phyloP scores from a whole-genome alignment of 2,113 vertebrate species.

The Gobiocypris rarus region DNA sequence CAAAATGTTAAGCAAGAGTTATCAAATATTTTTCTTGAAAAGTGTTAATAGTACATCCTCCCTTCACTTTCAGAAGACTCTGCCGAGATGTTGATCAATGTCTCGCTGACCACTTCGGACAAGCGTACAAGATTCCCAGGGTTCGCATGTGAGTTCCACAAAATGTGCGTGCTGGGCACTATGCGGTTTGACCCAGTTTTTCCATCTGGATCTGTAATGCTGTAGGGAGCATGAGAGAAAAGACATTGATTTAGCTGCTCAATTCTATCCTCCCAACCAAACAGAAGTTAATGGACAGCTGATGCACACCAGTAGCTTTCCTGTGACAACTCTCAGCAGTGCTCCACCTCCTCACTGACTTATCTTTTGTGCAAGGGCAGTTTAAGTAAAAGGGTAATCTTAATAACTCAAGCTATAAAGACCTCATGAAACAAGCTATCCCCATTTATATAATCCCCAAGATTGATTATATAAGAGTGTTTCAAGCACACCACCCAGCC shows the following conservation, averaged over 20 bases:
- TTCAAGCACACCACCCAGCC: neutral
- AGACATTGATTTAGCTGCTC: constrained; percentile 42
- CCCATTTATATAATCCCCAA: constrained; percentile 38
- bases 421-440: constrained; percentile 21
- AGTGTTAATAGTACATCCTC: neutral
- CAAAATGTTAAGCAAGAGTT: too few species aligned
- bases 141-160: neutral
- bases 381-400: constrained; percentile 18
- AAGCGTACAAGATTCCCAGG: neutral
- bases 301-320: neutral
- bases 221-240: constrained; percentile 48
- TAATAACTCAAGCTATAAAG: neutral
- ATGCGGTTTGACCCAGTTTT: constrained; percentile 28
- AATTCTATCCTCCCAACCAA: constrained; percentile 15
- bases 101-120: neutral
- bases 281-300: constrained; percentile 32
- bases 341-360: neutral
- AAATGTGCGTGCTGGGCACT: constrained; percentile 16
- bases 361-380: neutral
- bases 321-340: neutral
- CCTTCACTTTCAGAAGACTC: neutral
- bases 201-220: constrained; percentile 37
- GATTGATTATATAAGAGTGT: constrained; percentile 50
- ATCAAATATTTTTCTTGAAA: neutral
- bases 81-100: neutral